Evolutionary conservation across 2,113 vertebrate genomes (phyloP).

Genomic region (Malurus melanocephalus): DNA sequence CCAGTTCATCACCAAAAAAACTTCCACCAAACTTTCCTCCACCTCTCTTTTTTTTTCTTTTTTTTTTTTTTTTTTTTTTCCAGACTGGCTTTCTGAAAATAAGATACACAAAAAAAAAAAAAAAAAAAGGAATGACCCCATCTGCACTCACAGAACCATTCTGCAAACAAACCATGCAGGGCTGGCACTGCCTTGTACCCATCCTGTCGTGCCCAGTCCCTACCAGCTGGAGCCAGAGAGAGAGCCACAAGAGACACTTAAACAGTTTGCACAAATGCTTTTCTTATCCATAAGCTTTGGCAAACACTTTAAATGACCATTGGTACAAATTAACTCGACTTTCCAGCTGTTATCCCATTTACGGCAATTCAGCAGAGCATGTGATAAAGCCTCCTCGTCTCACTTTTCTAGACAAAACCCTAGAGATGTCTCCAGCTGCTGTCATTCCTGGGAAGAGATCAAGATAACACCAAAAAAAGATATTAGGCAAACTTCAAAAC

Average conservation of each 20-base stretch:
- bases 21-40: not conserved
- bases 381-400: not conserved
- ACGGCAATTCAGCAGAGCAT: not conserved
- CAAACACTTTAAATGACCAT: constrained; percentile 43
- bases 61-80: not conserved
- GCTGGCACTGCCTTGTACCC: not conserved
- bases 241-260: not conserved
- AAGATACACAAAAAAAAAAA: not conserved
- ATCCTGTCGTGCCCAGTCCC: not conserved
- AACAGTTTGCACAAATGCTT: constrained; percentile 16
- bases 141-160: not conserved
- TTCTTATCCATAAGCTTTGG: constrained; percentile 43
- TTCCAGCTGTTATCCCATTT: constrained; percentile 23
- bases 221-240: not conserved
- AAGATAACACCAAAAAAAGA: not conserved
- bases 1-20: not conserved
- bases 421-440: not conserved
- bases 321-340: constrained; percentile 14
- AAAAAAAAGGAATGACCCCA: fast-evolving
- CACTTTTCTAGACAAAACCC: not conserved
- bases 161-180: not conserved
- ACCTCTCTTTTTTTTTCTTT: not conserved
- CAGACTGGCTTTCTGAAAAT: not conserved
- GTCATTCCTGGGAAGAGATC: not conserved
- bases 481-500: not conserved